Percentiles rank a stretch among this genome's conserved stretches.
phyloP scores from a whole-genome alignment of 1,140 invertebrate species.

The Drusus annulatus region DNA sequence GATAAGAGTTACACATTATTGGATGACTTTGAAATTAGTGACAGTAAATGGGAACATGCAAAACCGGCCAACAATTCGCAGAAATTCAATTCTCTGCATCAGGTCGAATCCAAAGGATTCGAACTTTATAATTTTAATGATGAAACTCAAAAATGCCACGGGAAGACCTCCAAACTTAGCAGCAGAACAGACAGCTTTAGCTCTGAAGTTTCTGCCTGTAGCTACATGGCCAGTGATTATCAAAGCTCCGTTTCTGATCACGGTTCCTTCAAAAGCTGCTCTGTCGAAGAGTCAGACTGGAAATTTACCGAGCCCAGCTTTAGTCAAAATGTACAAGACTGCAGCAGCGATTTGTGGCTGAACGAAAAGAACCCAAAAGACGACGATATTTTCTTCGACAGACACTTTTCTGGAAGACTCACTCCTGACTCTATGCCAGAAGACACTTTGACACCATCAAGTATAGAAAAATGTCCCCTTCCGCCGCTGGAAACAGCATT shows the following conservation, averaged over 20 bases:
- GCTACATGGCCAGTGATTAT: slow-evolving; percentile 35
- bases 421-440: slow-evolving; percentile 66
- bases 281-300: slow-evolving; percentile 11
- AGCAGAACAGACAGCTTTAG: slow-evolving; percentile 48
- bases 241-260: slow-evolving; percentile 46
- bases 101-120: background rate
- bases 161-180: slow-evolving; percentile 6
- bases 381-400: slow-evolving; percentile 36
- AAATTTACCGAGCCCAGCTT: slow-evolving; percentile 24
- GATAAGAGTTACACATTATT: slow-evolving; percentile 35
- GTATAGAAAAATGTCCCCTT: slow-evolving; percentile 63
- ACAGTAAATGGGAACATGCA: background rate
- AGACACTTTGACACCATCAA: slow-evolving; percentile 62
- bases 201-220: slow-evolving; percentile 50
- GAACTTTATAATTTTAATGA: background rate
- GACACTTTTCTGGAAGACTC: slow-evolving; percentile 42
- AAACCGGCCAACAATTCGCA: background rate
- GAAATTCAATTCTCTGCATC: background rate
- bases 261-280: slow-evolving; percentile 41
- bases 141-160: background rate
- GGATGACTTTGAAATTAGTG: slow-evolving; percentile 18
- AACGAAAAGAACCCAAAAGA: slow-evolving; percentile 42
- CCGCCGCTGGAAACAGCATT: slow-evolving; percentile 70
- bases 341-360: slow-evolving; percentile 20
- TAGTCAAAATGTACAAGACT: background rate